These are phyloP conservation scores for Pachycephala philippinensis DNA, from an alignment of 2,113 vertebrate species.

Conservation along the genomic window DNA sequence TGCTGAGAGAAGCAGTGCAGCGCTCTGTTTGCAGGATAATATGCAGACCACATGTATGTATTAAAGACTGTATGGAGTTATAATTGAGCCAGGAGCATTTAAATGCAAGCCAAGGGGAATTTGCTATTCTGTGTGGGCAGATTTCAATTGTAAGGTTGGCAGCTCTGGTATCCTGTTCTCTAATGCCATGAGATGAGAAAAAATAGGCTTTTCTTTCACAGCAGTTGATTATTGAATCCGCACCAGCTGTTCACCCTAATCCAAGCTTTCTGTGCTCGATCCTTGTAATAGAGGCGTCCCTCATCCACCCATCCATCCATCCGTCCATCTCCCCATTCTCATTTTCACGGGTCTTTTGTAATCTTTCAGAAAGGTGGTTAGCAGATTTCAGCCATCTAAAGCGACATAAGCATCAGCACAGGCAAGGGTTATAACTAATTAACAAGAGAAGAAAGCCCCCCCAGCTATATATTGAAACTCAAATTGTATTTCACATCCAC, in stretches of 20 bases:
- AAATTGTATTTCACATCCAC: slow-evolving; percentile 7
- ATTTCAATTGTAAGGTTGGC: slow-evolving; percentile 69
- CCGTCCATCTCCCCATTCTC: neutral
- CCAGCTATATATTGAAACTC: neutral
- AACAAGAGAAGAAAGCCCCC: neutral
- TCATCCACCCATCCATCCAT: neutral
- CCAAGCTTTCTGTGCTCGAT: slow-evolving; percentile 28
- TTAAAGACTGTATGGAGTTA: slow-evolving; percentile 40
- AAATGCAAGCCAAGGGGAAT: slow-evolving; percentile 60
- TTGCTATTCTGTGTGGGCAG: slow-evolving; percentile 70
- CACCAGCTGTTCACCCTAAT: slow-evolving; percentile 70
- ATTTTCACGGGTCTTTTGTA: neutral
- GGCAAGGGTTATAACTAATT: neutral
- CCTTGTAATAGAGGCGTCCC: slow-evolving; percentile 17
- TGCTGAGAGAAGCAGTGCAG: neutral
- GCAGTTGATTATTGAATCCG: slow-evolving; percentile 51
- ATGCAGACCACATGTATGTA: slow-evolving; percentile 19
- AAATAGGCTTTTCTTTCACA: slow-evolving; percentile 59
- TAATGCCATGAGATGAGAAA: slow-evolving; percentile 62
- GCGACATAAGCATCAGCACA: neutral
- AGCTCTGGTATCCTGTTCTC: slow-evolving; percentile 72
- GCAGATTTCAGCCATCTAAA: neutral
- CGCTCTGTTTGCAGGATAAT: neutral
- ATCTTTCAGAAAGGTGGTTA: neutral
- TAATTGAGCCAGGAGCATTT: slow-evolving; percentile 55